Evolutionary conservation across 2,797 vertebrate genomes (phyloP), one percentile per base, ranked within the genome.

Genomic region (Tragelaphus eurycerus): DNA sequence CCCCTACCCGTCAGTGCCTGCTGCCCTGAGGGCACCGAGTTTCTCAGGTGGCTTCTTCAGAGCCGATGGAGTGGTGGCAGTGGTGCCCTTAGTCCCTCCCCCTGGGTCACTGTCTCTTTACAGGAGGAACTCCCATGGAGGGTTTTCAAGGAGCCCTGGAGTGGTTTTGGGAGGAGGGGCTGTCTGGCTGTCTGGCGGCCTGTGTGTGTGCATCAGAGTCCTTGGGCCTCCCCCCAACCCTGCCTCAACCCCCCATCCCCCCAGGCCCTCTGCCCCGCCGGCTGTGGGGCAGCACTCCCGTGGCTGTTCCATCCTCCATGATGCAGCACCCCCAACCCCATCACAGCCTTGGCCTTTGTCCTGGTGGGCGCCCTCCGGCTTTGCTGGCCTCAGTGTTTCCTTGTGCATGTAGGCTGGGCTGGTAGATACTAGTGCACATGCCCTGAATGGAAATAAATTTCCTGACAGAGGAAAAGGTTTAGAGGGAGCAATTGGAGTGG

Each of bases 251-350:
- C 29, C 60, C 14, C 14, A 16, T 1, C 60, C 31, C 29, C 50
- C 43, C 21, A 19, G n/a, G 15, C 23, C 50, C 52, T 27, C 48
- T 15, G 27, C 64, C 10, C 1, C 0, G 6, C 34, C 25, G 31
- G 38, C 14, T 60, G 76, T 48, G 43, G 81, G 23, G 4, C 48
- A 19, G 25, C 74, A 16, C 25, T 78, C 19, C 52, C 6, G 23
- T 27, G 43, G n/a, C 59, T 43, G 15, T 10, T 17, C 7, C 59
- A 48, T 78, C 16, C 12, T 86, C 82, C 50, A 31, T 12, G 1
- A 60, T 1, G 2, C 0, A 2, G 43, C 9, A 3, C 19, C 12
- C n/a, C 23, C n/a, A 2, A 1, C 7, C 25, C 43, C 62, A 19
- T 15, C 34, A 43, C 9, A 54, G 6, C 29, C 3, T 19, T 6